Evolutionary conservation across 2,888 invertebrate genomes (phyloP).

Genomic region (Strigamia crassipes): DNA sequence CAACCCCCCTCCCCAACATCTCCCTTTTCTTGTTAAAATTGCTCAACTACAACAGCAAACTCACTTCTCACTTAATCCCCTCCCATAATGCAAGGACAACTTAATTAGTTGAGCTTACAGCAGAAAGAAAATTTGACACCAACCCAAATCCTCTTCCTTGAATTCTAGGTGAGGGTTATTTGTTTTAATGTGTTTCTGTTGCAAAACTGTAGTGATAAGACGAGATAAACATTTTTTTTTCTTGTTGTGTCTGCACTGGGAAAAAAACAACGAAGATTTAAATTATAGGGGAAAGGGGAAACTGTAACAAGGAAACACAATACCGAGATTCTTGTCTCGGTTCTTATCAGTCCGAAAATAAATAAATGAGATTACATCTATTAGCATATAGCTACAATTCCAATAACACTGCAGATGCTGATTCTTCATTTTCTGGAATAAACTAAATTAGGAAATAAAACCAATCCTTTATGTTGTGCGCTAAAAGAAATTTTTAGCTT

Average conservation of each 20-base stretch:
- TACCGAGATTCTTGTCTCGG: no score
- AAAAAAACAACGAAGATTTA: background rate
- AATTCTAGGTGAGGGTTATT: slow-evolving; percentile 15
- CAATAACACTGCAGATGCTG: no score
- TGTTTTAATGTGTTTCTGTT: slow-evolving; percentile 37
- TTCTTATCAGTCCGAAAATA: no score
- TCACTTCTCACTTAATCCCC: slow-evolving; percentile 29
- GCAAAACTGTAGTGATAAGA: slow-evolving; percentile 1
- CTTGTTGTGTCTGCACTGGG: background rate
- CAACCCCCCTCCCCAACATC: background rate
- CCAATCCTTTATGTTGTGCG: no score
- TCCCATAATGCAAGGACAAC: slow-evolving; percentile 40
- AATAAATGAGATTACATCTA: no score
- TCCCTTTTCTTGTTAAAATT: slow-evolving; percentile 37
- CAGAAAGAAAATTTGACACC: slow-evolving; percentile 29
- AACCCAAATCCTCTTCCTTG: slow-evolving; percentile 32
- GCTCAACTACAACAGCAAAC: slow-evolving; percentile 40
- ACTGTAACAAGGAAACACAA: no score
- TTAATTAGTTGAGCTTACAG: slow-evolving; percentile 39
- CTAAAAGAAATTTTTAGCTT: no score
- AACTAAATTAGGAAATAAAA: no score
- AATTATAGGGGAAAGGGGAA: no score
- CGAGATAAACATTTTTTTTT: background rate
- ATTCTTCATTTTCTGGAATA: no score
- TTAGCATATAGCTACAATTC: no score